Conservation (phyloP, 1,140 invertebrate species). For the Archegozetes longisetosus region DNA sequence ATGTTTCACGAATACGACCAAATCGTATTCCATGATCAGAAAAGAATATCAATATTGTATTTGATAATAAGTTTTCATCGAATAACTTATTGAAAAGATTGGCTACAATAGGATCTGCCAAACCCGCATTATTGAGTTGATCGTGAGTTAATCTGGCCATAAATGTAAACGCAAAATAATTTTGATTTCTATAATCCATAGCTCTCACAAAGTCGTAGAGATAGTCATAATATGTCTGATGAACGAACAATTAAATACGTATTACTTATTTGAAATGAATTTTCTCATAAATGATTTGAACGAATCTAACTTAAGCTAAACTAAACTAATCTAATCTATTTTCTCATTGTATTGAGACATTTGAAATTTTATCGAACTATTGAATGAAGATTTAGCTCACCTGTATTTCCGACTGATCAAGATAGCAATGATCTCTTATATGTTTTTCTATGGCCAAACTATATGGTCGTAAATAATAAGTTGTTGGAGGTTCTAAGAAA, state of each 20-base stretch:
- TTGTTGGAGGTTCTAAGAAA: conserved; percentile 31
- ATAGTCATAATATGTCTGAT: conserved; percentile 20
- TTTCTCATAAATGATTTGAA: not conserved
- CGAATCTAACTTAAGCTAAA: not conserved
- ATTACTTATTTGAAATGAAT: conserved; percentile 13
- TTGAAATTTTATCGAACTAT: not conserved
- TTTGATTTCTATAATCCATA: conserved; percentile 13
- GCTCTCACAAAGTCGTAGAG: conserved; percentile 20
- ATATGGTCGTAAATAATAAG: conserved; percentile 39
- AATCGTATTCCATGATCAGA: conserved; percentile 26
- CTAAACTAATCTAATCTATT: not conserved
- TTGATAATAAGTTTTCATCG: conserved; percentile 23
- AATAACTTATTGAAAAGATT: conserved; percentile 26
- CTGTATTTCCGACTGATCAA: conserved; percentile 4
- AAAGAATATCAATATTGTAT: conserved; percentile 24
- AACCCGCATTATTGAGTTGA: conserved; percentile 25
- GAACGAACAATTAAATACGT: conserved; percentile 5
- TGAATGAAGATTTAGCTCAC: not conserved
- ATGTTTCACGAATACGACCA: conserved; percentile 17
- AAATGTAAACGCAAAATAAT: conserved; percentile 20
- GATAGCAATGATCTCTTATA: conserved; percentile 10
- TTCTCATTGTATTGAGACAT: not conserved
- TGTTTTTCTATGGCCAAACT: conserved; percentile 23
- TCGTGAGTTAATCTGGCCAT: conserved; percentile 29
- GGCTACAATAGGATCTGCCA: conserved; percentile 26